A percentile compares a stretch with the other conserved stretches of the same genome.
Conservation (phyloP, 2,113 vertebrate species). For the Sphyrna mokarran region DNA sequence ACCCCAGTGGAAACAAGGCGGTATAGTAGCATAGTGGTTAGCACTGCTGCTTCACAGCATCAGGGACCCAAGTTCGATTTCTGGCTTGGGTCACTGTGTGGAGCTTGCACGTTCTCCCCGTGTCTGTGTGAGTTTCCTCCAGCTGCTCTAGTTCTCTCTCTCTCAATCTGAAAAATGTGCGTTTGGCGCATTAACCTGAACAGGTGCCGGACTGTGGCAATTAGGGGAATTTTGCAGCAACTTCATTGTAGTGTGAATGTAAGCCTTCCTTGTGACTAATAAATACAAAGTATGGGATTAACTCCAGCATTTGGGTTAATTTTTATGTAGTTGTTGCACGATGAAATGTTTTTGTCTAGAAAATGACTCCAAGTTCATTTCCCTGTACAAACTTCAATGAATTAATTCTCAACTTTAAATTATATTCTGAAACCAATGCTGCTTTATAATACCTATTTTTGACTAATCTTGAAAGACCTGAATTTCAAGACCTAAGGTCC, state of each 20-base stretch:
- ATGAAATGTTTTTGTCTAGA: neutral
- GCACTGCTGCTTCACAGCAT: too few relatives aligned
- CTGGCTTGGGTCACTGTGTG: too few relatives aligned
- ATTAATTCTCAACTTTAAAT: neutral
- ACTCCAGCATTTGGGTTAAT: neutral
- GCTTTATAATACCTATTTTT: neutral
- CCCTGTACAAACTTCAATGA: neutral
- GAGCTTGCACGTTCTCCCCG: too few relatives aligned
- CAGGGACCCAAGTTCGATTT: too few relatives aligned
- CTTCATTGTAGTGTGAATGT: too few relatives aligned
- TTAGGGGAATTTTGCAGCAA: too few relatives aligned
- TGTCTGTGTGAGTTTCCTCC: too few relatives aligned
- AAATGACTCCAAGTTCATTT: neutral
- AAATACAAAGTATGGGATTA: neutral
- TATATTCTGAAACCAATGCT: neutral
- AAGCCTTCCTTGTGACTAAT: neutral
- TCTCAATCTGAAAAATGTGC: too few relatives aligned
- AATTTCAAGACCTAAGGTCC: neutral
- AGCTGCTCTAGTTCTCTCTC: too few relatives aligned
- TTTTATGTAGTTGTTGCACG: neutral
- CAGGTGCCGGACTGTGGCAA: too few relatives aligned
- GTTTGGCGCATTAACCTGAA: too few relatives aligned
- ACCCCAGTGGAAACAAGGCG: neutral
- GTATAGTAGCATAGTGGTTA: too few relatives aligned
- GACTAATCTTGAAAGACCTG: neutral